Conservation (phyloP, 1,140 invertebrate genomes). For the Zaprionus vittiger region DNA sequence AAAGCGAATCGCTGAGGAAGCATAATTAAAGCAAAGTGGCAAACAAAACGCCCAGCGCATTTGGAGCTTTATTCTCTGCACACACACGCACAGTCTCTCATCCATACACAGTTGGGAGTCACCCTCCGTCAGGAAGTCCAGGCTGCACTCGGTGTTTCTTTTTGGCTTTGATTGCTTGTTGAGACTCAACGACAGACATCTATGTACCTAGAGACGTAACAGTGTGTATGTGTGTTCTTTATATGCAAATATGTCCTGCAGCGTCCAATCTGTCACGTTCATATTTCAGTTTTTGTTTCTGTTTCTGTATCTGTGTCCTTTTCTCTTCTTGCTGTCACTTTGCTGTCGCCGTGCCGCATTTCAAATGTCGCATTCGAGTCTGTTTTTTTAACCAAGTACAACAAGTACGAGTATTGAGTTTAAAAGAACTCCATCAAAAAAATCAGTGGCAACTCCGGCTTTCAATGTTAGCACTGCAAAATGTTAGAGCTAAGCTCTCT, state of each 20-base stretch:
- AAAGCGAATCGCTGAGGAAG: constrained; percentile 50
- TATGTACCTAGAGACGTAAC: neutral
- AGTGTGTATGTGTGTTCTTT: constrained; percentile 6
- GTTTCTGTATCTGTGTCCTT: constrained; percentile 44
- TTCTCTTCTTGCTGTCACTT: constrained; percentile 59
- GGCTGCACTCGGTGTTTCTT: constrained; percentile 18
- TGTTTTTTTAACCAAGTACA: constrained; percentile 27
- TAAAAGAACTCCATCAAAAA: neutral
- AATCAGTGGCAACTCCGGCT: neutral
- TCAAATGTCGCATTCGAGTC: constrained; percentile 31
- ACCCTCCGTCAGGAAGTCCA: constrained; percentile 12
- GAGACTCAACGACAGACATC: constrained; percentile 15
- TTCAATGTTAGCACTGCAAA: neutral
- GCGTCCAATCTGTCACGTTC: constrained; percentile 67
- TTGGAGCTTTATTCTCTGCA: constrained; percentile 35
- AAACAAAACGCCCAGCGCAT: constrained; percentile 69
- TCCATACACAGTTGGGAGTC: constrained; percentile 3
- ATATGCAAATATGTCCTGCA: constrained; percentile 63
- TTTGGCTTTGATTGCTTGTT: constrained; percentile 45
- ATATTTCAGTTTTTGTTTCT: constrained; percentile 31
- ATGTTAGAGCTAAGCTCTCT: too few relatives aligned
- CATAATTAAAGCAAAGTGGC: constrained; percentile 74
- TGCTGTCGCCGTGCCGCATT: constrained; percentile 56
- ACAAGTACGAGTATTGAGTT: constrained; percentile 7
- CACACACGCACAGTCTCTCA: constrained; percentile 4